Evolutionary conservation across 2,113 vertebrate genomes (phyloP).

Genomic region (Piliocolobus tephrosceles): DNA sequence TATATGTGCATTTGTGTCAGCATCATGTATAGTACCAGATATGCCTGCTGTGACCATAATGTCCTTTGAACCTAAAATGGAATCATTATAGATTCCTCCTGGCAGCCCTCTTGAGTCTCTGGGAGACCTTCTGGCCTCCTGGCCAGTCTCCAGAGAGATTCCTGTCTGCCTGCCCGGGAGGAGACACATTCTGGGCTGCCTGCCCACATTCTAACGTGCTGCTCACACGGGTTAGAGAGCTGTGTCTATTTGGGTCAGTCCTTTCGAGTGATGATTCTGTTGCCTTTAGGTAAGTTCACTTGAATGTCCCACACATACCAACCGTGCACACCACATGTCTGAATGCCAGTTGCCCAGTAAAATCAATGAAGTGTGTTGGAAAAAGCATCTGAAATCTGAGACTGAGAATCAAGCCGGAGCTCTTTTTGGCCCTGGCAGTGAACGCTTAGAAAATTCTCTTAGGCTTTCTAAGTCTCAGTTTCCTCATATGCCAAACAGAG

Average conservation of each 20-base stretch:
- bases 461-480: not conserved
- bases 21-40: not conserved
- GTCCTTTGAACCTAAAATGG: constrained; percentile 63
- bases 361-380: not conserved
- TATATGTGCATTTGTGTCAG: not conserved
- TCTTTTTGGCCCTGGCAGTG: not conserved
- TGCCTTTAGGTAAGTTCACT: not conserved
- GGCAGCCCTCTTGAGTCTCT: constrained; percentile 40
- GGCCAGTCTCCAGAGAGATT: constrained; percentile 68
- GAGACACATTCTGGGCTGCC: constrained; percentile 68
- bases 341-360: not conserved
- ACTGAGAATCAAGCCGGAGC: not conserved
- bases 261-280: constrained; percentile 27
- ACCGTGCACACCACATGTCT: not conserved
- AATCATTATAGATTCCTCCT: constrained; percentile 47
- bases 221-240: not conserved
- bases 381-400: not conserved
- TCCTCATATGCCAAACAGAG: not conserved
- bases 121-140: constrained; percentile 60
- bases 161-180: not conserved
- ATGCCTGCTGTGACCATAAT: not conserved
- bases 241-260: constrained; percentile 28
- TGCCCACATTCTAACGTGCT: constrained; percentile 49
- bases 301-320: not conserved
- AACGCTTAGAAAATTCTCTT: not conserved